Percentiles rank a stretch among this genome's conserved stretches.
phyloP scores from a whole-genome alignment of 2,797 vertebrate genomes.

The Adrianichthys oophorus region DNA sequence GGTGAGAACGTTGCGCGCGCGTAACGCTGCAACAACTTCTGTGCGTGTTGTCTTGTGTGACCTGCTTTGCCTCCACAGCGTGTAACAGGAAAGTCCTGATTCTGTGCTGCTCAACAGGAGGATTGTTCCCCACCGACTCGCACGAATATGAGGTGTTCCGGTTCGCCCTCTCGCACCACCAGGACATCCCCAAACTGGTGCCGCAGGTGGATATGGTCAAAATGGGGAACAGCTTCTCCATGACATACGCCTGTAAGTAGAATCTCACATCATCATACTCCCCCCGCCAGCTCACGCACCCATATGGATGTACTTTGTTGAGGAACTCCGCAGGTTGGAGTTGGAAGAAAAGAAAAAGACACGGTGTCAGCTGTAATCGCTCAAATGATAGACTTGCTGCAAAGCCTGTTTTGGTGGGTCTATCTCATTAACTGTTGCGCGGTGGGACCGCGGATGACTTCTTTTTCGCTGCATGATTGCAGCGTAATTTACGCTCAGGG shows the following conservation, averaged over 20 bases:
- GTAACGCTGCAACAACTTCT: slow-evolving; percentile 17
- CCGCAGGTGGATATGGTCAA: slow-evolving; percentile 99
- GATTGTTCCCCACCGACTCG: slow-evolving; percentile 95
- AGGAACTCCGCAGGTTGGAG: slow-evolving; percentile 20
- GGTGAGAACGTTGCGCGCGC: slow-evolving; percentile 82
- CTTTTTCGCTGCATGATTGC: slow-evolving; percentile 26
- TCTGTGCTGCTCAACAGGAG: slow-evolving; percentile 82
- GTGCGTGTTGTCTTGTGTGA: background rate
- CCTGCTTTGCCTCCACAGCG: background rate
- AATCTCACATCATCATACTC: background rate
- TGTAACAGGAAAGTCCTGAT: slow-evolving; percentile 35
- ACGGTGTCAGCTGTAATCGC: background rate
- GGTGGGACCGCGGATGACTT: slow-evolving; percentile 31
- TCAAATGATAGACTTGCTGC: slow-evolving; percentile 4
- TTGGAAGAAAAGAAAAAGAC: fast-evolving
- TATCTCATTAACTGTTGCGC: slow-evolving; percentile 59
- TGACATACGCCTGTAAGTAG: slow-evolving; percentile 98
- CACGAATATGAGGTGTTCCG: slow-evolving; percentile 99
- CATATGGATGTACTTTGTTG: slow-evolving; percentile 19
- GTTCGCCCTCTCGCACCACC: slow-evolving; percentile 95
- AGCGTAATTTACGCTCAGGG: slow-evolving; percentile 37
- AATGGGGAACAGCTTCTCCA: slow-evolving; percentile 97
- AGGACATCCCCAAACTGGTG: slow-evolving; percentile 97
- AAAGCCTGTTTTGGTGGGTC: slow-evolving; percentile 8
- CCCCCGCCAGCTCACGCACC: background rate